These are phyloP conservation scores for Dryoscopus gambensis DNA, from an alignment of 2,113 vertebrate genomes.

Conservation along the genomic window DNA sequence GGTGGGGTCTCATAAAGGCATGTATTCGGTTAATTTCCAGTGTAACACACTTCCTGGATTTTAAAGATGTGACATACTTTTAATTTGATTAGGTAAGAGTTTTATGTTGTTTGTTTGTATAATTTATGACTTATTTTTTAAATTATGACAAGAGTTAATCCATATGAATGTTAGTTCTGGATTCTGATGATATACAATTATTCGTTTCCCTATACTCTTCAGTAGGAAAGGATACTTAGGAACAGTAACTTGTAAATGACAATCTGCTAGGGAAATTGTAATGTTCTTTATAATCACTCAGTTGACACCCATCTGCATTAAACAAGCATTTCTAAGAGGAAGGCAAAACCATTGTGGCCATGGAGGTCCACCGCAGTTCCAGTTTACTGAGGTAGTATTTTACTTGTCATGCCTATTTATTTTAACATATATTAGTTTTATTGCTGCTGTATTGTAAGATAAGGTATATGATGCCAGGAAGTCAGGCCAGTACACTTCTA, in stretches of 20 bases:
- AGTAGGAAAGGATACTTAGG: not conserved
- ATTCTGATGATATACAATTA: not conserved
- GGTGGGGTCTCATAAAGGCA: not conserved
- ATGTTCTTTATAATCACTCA: not conserved
- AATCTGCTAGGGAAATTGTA: not conserved
- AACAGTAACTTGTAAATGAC: not conserved
- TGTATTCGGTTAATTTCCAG: not conserved
- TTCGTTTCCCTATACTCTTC: not conserved
- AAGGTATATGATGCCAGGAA: not conserved
- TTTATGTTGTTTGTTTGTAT: not conserved
- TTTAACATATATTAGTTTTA: not conserved
- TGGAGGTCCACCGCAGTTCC: not conserved
- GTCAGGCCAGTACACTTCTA: not conserved
- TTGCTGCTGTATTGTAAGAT: not conserved
- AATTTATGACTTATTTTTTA: not conserved
- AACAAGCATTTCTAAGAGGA: not conserved
- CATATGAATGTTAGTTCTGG: not conserved
- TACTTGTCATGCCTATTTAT: not conserved
- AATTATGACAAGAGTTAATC: not conserved
- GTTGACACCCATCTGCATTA: not conserved
- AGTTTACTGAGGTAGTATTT: not conserved
- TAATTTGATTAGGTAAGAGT: not conserved
- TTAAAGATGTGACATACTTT: not conserved
- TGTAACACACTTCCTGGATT: not conserved
- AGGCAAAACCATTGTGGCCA: not conserved